phyloP scores from a whole-genome alignment of 2,113 vertebrate genomes.

The Aegotheles bennettii region DNA sequence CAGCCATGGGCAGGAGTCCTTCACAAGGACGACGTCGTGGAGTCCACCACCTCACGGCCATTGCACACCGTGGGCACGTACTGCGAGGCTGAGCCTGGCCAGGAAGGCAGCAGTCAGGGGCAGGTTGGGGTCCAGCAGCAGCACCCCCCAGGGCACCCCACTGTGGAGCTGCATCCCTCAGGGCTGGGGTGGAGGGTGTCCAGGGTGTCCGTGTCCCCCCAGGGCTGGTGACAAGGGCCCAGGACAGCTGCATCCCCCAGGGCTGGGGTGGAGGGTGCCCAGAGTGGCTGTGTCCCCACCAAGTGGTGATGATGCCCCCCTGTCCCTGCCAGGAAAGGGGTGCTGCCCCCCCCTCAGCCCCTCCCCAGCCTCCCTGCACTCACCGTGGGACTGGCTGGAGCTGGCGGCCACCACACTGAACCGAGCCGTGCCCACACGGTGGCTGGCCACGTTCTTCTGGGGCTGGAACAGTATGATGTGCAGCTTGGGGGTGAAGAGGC shows the following conservation, averaged over 20 bases:
- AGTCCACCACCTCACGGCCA: constrained; percentile 94
- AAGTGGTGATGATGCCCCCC: background rate
- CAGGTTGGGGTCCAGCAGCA: background rate
- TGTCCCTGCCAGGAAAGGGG: background rate
- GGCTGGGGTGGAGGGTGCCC: background rate
- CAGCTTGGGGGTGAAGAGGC: constrained; percentile 92
- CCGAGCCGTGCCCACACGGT: constrained; percentile 83
- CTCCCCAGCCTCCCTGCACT: background rate
- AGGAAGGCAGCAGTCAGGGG: background rate
- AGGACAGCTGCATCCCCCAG: background rate
- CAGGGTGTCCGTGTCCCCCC: rapidly evolving
- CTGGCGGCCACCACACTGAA: constrained; percentile 81
- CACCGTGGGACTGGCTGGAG: constrained; percentile 86
- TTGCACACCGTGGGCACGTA: constrained; percentile 93
- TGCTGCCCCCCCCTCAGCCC: background rate
- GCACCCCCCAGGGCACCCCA: background rate
- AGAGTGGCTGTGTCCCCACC: background rate
- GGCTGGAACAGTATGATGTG: constrained; percentile 99
- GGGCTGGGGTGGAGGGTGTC: background rate
- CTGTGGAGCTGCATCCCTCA: background rate
- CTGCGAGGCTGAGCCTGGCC: constrained; percentile 82
- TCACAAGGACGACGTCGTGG: constrained; percentile 94
- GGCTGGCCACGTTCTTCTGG: constrained; percentile 92
- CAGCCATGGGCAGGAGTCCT: background rate
- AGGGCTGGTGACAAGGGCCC: background rate